phyloP scores from a whole-genome alignment of 2,888 invertebrate genomes.

The Geotrupes spiniger region DNA sequence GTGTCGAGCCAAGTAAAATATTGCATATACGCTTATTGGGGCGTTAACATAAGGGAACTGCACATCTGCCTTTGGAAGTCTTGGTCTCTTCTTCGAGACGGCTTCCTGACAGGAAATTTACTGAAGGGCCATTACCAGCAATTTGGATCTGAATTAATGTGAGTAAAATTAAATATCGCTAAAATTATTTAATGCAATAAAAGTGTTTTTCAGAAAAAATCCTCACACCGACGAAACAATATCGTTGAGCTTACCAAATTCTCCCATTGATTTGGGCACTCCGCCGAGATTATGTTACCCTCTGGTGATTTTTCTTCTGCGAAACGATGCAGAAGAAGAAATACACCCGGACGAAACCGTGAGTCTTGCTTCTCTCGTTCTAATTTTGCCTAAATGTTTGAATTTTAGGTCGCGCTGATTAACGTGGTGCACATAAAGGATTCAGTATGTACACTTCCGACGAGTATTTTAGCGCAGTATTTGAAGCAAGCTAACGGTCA shows the following conservation, averaged over 20 bases:
- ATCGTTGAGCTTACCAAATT: conserved; percentile 60
- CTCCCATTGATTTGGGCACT: conserved; percentile 65
- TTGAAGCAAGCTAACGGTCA: conserved; percentile 82
- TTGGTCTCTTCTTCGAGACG: conserved; percentile 63
- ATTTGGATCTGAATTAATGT: conserved; percentile 43
- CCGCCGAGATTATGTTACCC: conserved; percentile 76
- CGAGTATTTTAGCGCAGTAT: conserved; percentile 81
- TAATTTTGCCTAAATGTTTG: not conserved
- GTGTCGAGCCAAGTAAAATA: conserved; percentile 75
- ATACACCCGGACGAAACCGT: conserved; percentile 77
- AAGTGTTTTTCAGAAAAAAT: conserved; percentile 54
- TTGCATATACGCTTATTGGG: conserved; percentile 74
- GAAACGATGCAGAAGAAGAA: conserved; percentile 59
- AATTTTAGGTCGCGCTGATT: conserved; percentile 73
- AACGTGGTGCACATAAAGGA: conserved; percentile 82
- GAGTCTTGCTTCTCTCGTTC: conserved; percentile 34
- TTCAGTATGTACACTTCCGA: conserved; percentile 73
- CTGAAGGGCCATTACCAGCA: conserved; percentile 54
- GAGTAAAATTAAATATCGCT: conserved; percentile 23
- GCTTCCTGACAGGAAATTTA: conserved; percentile 58
- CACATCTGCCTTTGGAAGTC: conserved; percentile 75
- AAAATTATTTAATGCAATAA: not conserved
- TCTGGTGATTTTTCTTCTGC: conserved; percentile 70
- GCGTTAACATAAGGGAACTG: conserved; percentile 72
- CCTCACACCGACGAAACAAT: conserved; percentile 66